A percentile compares a stretch with the other conserved stretches of the same genome.
phyloP scores from a whole-genome alignment of 2,888 invertebrate species.

The Nowickia ferox region DNA sequence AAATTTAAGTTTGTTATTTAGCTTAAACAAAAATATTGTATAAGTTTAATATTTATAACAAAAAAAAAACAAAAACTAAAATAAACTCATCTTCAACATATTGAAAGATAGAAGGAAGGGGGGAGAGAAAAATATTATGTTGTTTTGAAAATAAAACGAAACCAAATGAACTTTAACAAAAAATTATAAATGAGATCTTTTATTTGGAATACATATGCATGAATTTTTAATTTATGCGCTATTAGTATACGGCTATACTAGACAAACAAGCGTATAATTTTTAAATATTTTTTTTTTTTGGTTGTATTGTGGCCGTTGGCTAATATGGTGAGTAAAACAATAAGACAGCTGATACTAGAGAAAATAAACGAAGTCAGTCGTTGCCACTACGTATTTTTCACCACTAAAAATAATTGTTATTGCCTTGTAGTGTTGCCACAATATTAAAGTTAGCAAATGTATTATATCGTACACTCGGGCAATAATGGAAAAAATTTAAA shows the following conservation, averaged over 20 bases:
- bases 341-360: too few relatives aligned
- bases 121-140: conserved; percentile 31
- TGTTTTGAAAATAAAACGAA: conserved; percentile 67
- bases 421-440: too few relatives aligned
- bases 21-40: conserved; percentile 54
- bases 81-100: conserved; percentile 29
- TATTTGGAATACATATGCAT: conserved; percentile 3
- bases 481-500: too few relatives aligned
- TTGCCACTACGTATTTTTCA: too few relatives aligned
- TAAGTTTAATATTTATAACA: conserved; percentile 55
- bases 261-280: too few relatives aligned
- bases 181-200: conserved; percentile 39
- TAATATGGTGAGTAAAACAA: too few relatives aligned
- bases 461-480: too few relatives aligned
- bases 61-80: background rate
- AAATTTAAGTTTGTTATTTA: conserved; percentile 63
- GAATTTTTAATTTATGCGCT: background rate
- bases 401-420: too few relatives aligned
- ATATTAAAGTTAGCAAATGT: too few relatives aligned
- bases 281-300: too few relatives aligned
- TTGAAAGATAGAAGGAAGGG: conserved; percentile 10
- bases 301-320: too few relatives aligned
- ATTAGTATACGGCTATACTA: background rate
- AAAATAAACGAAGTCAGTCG: too few relatives aligned
- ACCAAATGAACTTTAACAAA: conserved; percentile 66